phyloP scores from a whole-genome alignment of 2,888 invertebrate species.

The Heteropelma amictum region DNA sequence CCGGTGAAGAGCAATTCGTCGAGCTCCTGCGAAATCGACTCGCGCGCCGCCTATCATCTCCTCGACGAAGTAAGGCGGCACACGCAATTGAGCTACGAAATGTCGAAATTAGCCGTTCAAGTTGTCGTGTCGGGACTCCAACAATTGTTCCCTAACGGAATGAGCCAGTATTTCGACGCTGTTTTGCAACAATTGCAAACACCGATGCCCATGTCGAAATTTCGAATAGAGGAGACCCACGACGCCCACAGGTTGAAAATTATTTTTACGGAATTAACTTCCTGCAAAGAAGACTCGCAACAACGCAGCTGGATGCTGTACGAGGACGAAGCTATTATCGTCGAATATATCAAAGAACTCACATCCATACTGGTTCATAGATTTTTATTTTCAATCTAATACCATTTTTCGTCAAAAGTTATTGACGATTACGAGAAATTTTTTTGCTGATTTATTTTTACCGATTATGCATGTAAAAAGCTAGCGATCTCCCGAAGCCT shows the following conservation, averaged over 20 bases:
- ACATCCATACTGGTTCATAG: conserved; percentile 85
- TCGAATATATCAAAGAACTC: conserved; percentile 89
- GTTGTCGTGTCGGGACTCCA: conserved; percentile 84
- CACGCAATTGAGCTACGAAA: conserved; percentile 91
- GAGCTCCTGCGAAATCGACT: conserved; percentile 71
- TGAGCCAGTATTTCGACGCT: conserved; percentile 81
- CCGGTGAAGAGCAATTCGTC: conserved; percentile 69
- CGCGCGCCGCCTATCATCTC: conserved; percentile 84
- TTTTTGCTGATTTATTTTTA: neutral
- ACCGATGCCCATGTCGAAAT: conserved; percentile 82
- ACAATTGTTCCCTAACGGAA: conserved; percentile 81
- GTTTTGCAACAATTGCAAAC: conserved; percentile 81
- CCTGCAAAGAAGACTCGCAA: conserved; percentile 96
- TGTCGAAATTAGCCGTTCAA: conserved; percentile 90
- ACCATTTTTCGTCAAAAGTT: neutral
- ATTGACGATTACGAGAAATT: neutral
- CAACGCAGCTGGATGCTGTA: conserved; percentile 97
- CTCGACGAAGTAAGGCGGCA: conserved; percentile 89
- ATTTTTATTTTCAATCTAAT: conserved; percentile 28
- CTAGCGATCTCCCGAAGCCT: too few species aligned
- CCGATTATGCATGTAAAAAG: too few species aligned
- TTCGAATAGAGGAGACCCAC: conserved; percentile 88
- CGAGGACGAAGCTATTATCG: conserved; percentile 94
- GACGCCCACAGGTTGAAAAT: conserved; percentile 91
- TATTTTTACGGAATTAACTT: conserved; percentile 90